These are phyloP conservation scores for Nematolebias whitei DNA, from an alignment of 2,113 vertebrate genomes.

Conservation along the genomic window DNA sequence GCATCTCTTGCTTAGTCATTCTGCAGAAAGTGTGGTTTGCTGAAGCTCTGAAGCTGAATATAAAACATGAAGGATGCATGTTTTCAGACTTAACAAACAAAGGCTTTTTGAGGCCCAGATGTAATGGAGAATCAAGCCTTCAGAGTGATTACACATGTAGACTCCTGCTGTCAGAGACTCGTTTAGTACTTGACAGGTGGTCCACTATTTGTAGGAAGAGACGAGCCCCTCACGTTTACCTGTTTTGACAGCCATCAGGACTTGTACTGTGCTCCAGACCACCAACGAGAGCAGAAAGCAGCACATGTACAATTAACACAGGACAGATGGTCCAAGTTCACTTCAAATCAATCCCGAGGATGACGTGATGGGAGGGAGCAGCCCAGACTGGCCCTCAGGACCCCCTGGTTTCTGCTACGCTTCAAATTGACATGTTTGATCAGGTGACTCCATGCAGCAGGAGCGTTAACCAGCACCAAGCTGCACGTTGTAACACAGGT, in stretches of 20 bases:
- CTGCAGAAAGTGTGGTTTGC: slow-evolving; percentile 64
- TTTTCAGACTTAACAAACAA: slow-evolving; percentile 45
- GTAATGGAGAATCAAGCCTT: slow-evolving; percentile 11
- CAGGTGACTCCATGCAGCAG: slow-evolving; percentile 51
- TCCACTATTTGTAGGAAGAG: slow-evolving; percentile 33
- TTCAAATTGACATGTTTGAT: slow-evolving; percentile 66
- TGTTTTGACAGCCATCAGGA: slow-evolving; percentile 15
- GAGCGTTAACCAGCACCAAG: slow-evolving; percentile 39
- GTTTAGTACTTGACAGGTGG: slow-evolving; percentile 9
- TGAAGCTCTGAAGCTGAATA: slow-evolving; percentile 47
- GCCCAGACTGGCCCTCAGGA: slow-evolving; percentile 41
- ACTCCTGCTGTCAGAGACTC: slow-evolving; percentile 19
- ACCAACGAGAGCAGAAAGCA: slow-evolving; percentile 37
- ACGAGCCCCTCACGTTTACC: slow-evolving; percentile 24
- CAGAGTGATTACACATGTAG: slow-evolving; percentile 39
- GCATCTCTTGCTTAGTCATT: slow-evolving; percentile 71
- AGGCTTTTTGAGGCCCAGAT: slow-evolving; percentile 24
- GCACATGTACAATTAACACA: slow-evolving; percentile 64
- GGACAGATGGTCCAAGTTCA: slow-evolving; percentile 73
- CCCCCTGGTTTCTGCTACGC: slow-evolving; percentile 30
- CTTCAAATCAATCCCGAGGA: slow-evolving; percentile 56
- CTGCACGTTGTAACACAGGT: slow-evolving; percentile 53
- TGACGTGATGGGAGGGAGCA: slow-evolving; percentile 55
- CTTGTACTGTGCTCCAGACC: too few species aligned
- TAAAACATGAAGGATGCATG: slow-evolving; percentile 45